Percentiles rank a stretch among this genome's conserved stretches.
Evolutionary conservation across 2,888 invertebrate species (phyloP).

Genomic region (Notodonta dromedarius): DNA sequence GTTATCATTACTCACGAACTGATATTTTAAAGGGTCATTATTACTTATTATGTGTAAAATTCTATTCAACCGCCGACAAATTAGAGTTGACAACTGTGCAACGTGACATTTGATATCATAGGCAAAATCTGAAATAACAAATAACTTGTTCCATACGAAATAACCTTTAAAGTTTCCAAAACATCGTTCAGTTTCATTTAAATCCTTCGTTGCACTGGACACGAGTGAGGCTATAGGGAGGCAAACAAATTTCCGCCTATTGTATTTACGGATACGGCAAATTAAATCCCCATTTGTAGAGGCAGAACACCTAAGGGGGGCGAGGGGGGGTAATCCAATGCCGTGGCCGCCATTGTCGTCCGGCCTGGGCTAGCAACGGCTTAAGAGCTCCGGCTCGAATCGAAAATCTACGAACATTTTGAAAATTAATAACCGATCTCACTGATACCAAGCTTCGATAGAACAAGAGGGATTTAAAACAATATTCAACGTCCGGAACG

Average conservation of each 20-base stretch:
- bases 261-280: slow-evolving; percentile 75
- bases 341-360: slow-evolving; percentile 68
- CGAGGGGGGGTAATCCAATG: slow-evolving; percentile 65
- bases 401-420: slow-evolving; percentile 62
- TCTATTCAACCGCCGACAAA: no score
- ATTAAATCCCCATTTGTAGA: slow-evolving; percentile 77
- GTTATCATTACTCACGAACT: no score
- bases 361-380: slow-evolving; percentile 61
- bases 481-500: slow-evolving; percentile 15
- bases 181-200: slow-evolving; percentile 20
- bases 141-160: neutral
- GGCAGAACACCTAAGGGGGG: slow-evolving; percentile 59
- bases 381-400: slow-evolving; percentile 64
- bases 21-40: no score
- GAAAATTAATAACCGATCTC: slow-evolving; percentile 74
- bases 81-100: no score
- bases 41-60: no score
- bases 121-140: neutral
- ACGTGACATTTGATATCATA: neutral
- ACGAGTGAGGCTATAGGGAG: slow-evolving; percentile 45
- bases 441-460: slow-evolving; percentile 36
- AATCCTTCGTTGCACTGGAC: slow-evolving; percentile 46
- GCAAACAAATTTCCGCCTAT: slow-evolving; percentile 66
- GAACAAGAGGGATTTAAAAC: slow-evolving; percentile 21
- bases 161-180: slow-evolving; percentile 17